These are phyloP conservation scores for Atherinosoma microstoma DNA, from an alignment of 2,797 vertebrate genomes.

Conservation along the genomic window DNA sequence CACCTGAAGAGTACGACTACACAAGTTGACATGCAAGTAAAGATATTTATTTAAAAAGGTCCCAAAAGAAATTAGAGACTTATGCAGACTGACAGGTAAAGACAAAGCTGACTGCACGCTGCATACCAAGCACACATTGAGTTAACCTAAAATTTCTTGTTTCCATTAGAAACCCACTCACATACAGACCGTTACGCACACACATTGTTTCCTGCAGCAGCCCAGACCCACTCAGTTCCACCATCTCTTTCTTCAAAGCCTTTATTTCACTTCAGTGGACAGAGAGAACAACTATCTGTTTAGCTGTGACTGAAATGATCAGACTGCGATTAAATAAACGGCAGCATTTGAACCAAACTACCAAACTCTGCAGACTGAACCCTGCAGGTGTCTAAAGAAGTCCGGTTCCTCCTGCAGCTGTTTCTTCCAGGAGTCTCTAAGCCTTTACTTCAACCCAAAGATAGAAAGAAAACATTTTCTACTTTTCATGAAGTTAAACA, in stretches of 20 bases:
- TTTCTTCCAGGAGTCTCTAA: constrained; percentile 11
- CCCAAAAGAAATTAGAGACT: background rate
- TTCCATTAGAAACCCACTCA: background rate
- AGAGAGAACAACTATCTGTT: background rate
- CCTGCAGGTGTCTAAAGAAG: background rate
- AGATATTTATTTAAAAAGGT: constrained; percentile 6
- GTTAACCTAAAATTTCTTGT: background rate
- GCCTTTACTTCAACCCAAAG: constrained; percentile 8
- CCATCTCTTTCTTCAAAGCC: constrained; percentile 1
- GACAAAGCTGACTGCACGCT: background rate
- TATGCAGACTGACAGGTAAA: background rate
- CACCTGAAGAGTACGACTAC: background rate
- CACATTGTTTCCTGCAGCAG: background rate
- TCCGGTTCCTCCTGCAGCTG: background rate
- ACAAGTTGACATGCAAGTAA: background rate
- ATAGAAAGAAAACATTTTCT: too few species aligned
- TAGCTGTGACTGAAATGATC: too few species aligned
- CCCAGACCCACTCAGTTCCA: background rate
- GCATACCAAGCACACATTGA: background rate
- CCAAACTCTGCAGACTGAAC: background rate
- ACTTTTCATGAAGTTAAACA: background rate
- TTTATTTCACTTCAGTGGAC: background rate
- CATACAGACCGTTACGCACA: background rate
- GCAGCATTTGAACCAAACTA: too few species aligned
- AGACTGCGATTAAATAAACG: too few species aligned